These are phyloP conservation scores for Argyresthia goedartella DNA, from an alignment of 2,888 invertebrate species.

Conservation along the genomic window DNA sequence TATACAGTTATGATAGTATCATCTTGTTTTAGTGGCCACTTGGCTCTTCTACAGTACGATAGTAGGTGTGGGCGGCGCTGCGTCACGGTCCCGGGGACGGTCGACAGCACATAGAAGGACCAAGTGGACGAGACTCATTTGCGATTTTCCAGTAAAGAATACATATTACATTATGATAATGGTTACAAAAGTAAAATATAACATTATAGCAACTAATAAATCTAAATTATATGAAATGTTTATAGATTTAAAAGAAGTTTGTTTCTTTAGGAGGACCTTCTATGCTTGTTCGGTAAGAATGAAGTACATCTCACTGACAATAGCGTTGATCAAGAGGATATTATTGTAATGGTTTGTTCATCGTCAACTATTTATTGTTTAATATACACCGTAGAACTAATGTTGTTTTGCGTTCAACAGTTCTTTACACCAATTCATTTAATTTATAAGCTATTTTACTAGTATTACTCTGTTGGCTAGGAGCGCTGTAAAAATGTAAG, in stretches of 20 bases:
- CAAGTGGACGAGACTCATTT: slow-evolving; percentile 47
- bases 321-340: slow-evolving; percentile 45
- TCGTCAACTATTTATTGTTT: slow-evolving; percentile 60
- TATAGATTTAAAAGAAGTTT: slow-evolving; percentile 67
- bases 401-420: slow-evolving; percentile 68
- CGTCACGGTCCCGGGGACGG: slow-evolving; percentile 3
- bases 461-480: slow-evolving; percentile 72
- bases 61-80: slow-evolving; percentile 17
- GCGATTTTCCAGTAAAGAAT: slow-evolving; percentile 59
- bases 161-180: slow-evolving; percentile 70
- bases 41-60: too few relatives aligned
- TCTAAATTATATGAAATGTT: slow-evolving; percentile 72
- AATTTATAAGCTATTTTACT: slow-evolving; percentile 24
- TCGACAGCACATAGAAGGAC: slow-evolving; percentile 18
- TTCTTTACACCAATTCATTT: slow-evolving; percentile 67
- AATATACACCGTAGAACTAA: slow-evolving; percentile 64
- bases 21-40: slow-evolving; percentile 48
- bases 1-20: slow-evolving; percentile 69
- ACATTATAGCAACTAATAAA: slow-evolving; percentile 70
- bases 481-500: slow-evolving; percentile 72
- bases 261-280: slow-evolving; percentile 64
- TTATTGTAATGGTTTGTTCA: slow-evolving; percentile 53
- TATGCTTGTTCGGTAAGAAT: slow-evolving; percentile 58
- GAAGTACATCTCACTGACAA: slow-evolving; percentile 54
- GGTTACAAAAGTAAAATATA: slow-evolving; percentile 70